Conservation (phyloP, 2,888 invertebrate genomes). For the Oasisia sp. region DNA sequence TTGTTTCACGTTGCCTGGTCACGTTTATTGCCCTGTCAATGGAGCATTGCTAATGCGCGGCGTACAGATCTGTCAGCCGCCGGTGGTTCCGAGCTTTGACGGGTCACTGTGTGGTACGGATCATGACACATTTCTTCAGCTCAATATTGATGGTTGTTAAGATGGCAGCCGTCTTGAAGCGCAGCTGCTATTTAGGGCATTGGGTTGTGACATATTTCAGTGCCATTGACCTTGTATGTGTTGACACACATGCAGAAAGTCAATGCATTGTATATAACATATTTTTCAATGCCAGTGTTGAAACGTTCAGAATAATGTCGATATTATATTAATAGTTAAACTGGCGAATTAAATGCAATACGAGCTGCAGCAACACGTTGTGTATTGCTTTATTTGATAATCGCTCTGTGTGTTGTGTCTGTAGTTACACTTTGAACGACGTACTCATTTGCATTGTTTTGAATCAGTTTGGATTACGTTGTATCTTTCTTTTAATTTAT, state of each 20-base stretch:
- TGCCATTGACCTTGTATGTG: too few species aligned
- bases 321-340: background rate
- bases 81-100: background rate
- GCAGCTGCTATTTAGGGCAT: too few species aligned
- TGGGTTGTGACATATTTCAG: too few species aligned
- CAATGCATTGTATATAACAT: background rate
- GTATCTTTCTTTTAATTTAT: background rate
- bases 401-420: background rate
- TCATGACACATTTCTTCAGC: background rate
- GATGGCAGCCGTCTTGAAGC: too few species aligned
- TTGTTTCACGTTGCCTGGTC: background rate
- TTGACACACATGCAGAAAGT: too few species aligned
- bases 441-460: background rate
- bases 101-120: background rate
- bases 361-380: background rate
- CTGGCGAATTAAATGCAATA: background rate
- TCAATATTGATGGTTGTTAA: background rate
- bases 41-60: background rate
- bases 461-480: background rate
- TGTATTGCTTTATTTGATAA: background rate
- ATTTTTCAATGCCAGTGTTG: background rate
- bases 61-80: background rate
- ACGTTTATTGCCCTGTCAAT: background rate
- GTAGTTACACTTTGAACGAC: background rate
- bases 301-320: background rate